Evolutionary conservation across 2,797 vertebrate genomes (phyloP).

Genomic region (Sebastes itinus): DNA sequence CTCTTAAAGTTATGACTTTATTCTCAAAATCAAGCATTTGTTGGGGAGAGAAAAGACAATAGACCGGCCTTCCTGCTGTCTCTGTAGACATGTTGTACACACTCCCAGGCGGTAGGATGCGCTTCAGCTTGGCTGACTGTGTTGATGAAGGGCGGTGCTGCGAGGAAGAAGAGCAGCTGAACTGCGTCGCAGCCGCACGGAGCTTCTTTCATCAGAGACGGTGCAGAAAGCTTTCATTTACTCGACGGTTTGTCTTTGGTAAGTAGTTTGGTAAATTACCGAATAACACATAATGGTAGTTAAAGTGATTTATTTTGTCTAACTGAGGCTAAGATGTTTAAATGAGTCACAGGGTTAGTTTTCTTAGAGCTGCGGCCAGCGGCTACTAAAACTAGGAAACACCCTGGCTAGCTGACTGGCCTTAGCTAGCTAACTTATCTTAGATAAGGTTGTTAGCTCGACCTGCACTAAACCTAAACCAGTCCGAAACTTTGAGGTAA

Average conservation of each 20-base stretch:
- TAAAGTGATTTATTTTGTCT: not conserved
- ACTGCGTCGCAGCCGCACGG: slow-evolving; percentile 10
- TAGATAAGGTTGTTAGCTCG: not conserved
- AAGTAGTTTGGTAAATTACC: not conserved
- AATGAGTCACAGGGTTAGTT: not conserved
- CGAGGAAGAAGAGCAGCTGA: not conserved
- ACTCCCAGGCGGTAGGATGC: slow-evolving; percentile 25
- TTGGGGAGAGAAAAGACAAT: not conserved
- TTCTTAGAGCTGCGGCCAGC: not conserved
- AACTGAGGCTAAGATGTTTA: not conserved
- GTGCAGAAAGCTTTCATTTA: not conserved
- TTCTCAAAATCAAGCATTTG: no score
- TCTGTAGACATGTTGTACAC: not conserved
- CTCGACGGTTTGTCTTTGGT: slow-evolving; percentile 21
- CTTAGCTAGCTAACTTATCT: not conserved
- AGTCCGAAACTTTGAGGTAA: fast-evolving
- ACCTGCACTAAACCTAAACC: not conserved
- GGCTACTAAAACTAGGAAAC: not conserved
- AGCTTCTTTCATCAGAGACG: not conserved
- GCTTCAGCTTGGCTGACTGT: not conserved
- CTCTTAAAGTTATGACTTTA: no score
- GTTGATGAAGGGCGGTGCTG: not conserved
- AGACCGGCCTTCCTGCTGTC: not conserved
- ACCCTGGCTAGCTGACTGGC: not conserved
- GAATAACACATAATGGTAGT: fast-evolving